Evolutionary conservation across 1,140 invertebrate genomes (phyloP), one percentile per base, ranked within the genome.

Genomic region (Drosophila truncata): DNA sequence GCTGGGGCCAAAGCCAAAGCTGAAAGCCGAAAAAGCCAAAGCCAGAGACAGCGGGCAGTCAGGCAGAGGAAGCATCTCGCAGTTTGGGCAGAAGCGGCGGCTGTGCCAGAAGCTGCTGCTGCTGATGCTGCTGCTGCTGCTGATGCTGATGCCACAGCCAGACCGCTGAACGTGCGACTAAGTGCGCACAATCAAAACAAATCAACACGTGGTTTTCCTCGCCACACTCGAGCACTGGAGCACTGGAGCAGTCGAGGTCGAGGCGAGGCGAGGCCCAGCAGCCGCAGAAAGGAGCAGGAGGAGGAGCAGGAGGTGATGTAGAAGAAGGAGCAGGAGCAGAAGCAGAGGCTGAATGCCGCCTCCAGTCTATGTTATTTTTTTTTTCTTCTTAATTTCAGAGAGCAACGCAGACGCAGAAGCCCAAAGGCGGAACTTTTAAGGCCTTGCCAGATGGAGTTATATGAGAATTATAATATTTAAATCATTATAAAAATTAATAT

Each of bases 111-210:
- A 31, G n/a, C 50, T 14, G 31, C 4, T 13, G 27, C 25, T n/a
- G n/a, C n/a, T n/a, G n/a, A n/a, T n/a, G n/a, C n/a, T n/a, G n/a
- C n/a, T n/a, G n/a, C n/a, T n/a, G n/a, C n/a, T n/a, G n/a, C n/a
- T n/a, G n/a, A n/a, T n/a, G n/a, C n/a, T 14, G 31, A 8, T 13
- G 27, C 25, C 25, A 11, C 29, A n/a, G 41, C 14, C 62, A 58
- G 35, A 60, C 27, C 37, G 33, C 52, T 10, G 47, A 46, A 66
- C 52, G 4, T 41, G 66, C 66, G 27, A 69, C 81, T 71, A 85
- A 90, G 83, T 91, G 91, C 91, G 91, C 91, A 92, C 71, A 91
- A 92, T 91, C 84, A 88, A 85, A 88, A 91, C 87, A 92, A 92
- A 92, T 92, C 91, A 92, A 92, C 91, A 92, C 91, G 91, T 92